Base-by-base conservation (phyloP, 2,888 invertebrate species). In the Pyralis farinalis region DNA sequence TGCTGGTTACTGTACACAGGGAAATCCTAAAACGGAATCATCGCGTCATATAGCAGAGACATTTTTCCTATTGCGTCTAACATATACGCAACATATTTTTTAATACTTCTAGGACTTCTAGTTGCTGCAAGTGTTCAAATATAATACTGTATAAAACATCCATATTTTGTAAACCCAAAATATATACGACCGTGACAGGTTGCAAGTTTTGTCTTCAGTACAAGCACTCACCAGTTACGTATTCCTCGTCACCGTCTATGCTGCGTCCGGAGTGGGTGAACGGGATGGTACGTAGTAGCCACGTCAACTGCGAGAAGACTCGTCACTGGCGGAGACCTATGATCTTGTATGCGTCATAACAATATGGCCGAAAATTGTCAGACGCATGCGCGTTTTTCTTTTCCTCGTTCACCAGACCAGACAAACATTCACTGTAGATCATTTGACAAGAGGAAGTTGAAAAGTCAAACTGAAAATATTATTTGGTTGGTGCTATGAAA, bases 161-260 rank as follows among this genome's bases (percentile, higher is more conserved):
- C 62, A 79, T 72, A 75, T 73, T 67, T 73, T 80, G 78, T 78
- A 72, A 82, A 74, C 71, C 68, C 74, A 75, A 79, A n/a, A 80
- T 78, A 71, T 71, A 74, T 69, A 72, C 72, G 81, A 77, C 78
- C 82, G 78, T 87, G 87, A 88, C 87, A 86, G 85, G 74, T 84
- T 78, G 83, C 78, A 84, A 87, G 84, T 84, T 80, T 78, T 72
- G 86, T 84, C 87, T 87, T 85, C 85, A 66, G 64, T 75, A 77
- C 78, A 80, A 92, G 93, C 93, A 94, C 94, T 94, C 94, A 94
- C 94, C 94, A 93, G 95, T 95, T 96, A 95, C 95, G 95, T 95
- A 95, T 95, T 95, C 94, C 94, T 95, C 95, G 95, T 96, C 95
- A 95, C 95, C 93, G 94, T 93, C 92, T 95, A 94, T 94, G 94